Percentiles rank a stretch among this genome's conserved stretches.
These are phyloP conservation scores for Petrophora chlorosata DNA, from an alignment of 2,888 invertebrate species.

Conservation along the genomic window DNA sequence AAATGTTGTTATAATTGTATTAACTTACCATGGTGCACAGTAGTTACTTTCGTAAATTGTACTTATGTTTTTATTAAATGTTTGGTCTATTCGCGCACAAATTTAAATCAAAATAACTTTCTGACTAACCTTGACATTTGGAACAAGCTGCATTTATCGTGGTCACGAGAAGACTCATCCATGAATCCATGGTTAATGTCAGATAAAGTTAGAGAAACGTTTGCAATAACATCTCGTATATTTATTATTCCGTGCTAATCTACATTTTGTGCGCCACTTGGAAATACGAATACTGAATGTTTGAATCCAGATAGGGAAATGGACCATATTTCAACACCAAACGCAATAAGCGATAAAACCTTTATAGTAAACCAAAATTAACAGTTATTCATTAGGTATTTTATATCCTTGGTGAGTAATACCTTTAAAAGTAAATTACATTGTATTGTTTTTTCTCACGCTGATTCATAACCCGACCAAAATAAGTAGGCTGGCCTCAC, in stretches of 20 bases:
- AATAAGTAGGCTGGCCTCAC: constrained; percentile 76
- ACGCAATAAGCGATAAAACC: constrained; percentile 1
- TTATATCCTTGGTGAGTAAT: constrained; percentile 18
- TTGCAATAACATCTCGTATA: neutral
- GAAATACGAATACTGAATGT: constrained; percentile 22
- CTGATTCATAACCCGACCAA: constrained; percentile 78
- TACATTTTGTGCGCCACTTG: constrained; percentile 18
- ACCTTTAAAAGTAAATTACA: constrained; percentile 42
- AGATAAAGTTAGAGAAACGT: too few species aligned
- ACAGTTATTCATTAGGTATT: constrained; percentile 16
- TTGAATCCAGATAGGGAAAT: constrained; percentile 10
- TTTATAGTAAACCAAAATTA: constrained; percentile 13
- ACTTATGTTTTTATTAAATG: too few species aligned
- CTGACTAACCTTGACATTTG: too few species aligned
- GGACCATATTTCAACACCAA: constrained; percentile 2
- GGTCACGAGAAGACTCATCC: too few species aligned
- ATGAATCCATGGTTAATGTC: too few species aligned
- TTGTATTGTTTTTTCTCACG: constrained; percentile 75
- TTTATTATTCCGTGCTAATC: neutral
- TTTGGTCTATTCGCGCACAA: too few species aligned
- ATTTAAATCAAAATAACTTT: too few species aligned
- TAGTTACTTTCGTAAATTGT: too few species aligned
- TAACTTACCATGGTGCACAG: too few species aligned
- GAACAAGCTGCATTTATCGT: too few species aligned
- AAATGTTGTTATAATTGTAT: too few species aligned